Conservation (phyloP, 2,888 invertebrate genomes). For the Lasioglossum oenotherae region DNA sequence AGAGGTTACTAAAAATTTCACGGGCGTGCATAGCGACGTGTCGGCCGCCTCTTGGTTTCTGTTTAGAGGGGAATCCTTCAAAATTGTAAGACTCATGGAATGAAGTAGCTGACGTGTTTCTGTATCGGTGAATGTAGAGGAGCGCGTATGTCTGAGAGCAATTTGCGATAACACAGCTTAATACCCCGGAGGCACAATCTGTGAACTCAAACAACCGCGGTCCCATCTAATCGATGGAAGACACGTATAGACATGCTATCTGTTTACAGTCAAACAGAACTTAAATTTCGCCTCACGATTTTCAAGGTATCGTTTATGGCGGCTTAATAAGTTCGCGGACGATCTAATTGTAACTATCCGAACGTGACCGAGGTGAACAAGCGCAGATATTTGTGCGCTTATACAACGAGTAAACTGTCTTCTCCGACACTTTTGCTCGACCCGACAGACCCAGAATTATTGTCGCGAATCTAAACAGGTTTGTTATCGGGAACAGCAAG, state of each 20-base stretch:
- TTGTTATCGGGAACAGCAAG: background rate
- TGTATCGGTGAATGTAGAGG: conserved; percentile 16
- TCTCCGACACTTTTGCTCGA: background rate
- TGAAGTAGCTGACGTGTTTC: conserved; percentile 25
- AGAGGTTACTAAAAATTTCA: background rate
- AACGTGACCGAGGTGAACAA: background rate
- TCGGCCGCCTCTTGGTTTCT: background rate
- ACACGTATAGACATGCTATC: conserved; percentile 63
- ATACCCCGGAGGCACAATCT: conserved; percentile 72
- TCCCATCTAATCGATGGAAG: conserved; percentile 67
- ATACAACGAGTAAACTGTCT: background rate
- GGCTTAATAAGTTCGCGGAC: conserved; percentile 38
- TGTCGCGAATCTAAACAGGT: background rate
- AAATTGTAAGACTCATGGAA: conserved; percentile 13
- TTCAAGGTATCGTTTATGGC: conserved; percentile 42
- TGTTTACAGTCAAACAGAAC: conserved; percentile 70
- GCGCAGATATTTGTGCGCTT: background rate
- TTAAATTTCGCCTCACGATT: conserved; percentile 65
- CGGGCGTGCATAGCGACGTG: background rate
- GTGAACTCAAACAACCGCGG: conserved; percentile 73
- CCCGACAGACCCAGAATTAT: background rate
- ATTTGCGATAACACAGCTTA: conserved; percentile 71
- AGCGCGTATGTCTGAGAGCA: conserved; percentile 57
- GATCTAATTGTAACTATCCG: conserved; percentile 37
- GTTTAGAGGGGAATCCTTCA: conserved; percentile 1